A percentile compares a stretch with the other conserved stretches of the same genome.
These are phyloP conservation scores for Hemiprocne comata DNA, from an alignment of 2,113 vertebrate species.

Conservation along the genomic window DNA sequence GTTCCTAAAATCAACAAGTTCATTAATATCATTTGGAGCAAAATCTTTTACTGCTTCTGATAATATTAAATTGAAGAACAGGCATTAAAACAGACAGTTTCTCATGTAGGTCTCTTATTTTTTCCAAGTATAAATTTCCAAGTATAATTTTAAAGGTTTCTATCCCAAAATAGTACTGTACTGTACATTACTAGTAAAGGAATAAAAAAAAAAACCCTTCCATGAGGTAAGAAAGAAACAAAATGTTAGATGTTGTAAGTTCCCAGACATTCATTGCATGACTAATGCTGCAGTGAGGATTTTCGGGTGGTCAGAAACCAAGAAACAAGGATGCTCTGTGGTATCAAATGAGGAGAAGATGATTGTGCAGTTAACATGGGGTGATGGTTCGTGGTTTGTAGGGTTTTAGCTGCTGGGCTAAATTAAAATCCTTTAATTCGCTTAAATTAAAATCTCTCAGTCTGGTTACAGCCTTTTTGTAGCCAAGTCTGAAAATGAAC, in stretches of 20 bases:
- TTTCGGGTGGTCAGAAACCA: background rate
- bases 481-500: constrained; percentile 52
- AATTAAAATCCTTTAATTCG: constrained; percentile 54
- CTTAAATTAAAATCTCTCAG: constrained; percentile 45
- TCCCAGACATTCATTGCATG: constrained; percentile 8
- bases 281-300: background rate
- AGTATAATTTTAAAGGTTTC: constrained; percentile 16
- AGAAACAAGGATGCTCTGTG: background rate
- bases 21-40: constrained; percentile 41
- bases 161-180: constrained; percentile 29
- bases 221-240: constrained; percentile 12
- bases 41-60: background rate
- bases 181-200: constrained; percentile 36
- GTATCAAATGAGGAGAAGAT: background rate
- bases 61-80: background rate
- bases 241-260: background rate
- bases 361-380: background rate
- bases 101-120: background rate
- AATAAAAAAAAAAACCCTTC: background rate
- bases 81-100: background rate
- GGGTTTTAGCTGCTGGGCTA: constrained; percentile 28
- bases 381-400: background rate
- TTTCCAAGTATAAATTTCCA: background rate
- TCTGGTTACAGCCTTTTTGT: constrained; percentile 44
- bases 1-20: constrained; percentile 32